These are phyloP conservation scores for Rhincodon typus DNA, from an alignment of 2,797 vertebrate genomes.

Conservation along the genomic window DNA sequence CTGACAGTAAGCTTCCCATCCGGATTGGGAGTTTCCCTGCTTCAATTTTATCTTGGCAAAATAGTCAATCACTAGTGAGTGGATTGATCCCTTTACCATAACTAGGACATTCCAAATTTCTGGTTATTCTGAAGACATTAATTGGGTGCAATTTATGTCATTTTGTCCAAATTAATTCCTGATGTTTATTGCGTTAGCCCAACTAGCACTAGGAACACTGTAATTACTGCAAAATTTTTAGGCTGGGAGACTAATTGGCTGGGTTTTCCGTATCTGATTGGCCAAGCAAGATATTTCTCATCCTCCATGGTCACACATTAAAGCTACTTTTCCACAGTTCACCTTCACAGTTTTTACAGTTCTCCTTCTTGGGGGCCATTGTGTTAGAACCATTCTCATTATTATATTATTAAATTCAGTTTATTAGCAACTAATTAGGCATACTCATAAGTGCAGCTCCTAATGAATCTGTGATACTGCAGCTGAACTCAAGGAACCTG, in stretches of 20 bases:
- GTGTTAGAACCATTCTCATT: neutral
- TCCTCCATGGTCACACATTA: neutral
- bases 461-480: neutral
- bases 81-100: neutral
- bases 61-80: neutral
- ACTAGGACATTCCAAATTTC: neutral
- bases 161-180: neutral
- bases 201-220: neutral
- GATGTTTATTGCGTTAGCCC: neutral
- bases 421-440: neutral
- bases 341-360: neutral
- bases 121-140: neutral
- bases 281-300: too few species aligned
- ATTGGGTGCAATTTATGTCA: neutral
- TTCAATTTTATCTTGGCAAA: neutral
- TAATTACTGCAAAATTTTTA: neutral
- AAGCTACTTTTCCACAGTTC: neutral
- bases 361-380: neutral
- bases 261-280: neutral
- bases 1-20: neutral
- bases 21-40: neutral
- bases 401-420: neutral
- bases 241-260: neutral
- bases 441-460: neutral
- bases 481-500: neutral